Conservation (phyloP, 53 echinoderm and acorn worm genomes). For the Crossaster papposus region DNA sequence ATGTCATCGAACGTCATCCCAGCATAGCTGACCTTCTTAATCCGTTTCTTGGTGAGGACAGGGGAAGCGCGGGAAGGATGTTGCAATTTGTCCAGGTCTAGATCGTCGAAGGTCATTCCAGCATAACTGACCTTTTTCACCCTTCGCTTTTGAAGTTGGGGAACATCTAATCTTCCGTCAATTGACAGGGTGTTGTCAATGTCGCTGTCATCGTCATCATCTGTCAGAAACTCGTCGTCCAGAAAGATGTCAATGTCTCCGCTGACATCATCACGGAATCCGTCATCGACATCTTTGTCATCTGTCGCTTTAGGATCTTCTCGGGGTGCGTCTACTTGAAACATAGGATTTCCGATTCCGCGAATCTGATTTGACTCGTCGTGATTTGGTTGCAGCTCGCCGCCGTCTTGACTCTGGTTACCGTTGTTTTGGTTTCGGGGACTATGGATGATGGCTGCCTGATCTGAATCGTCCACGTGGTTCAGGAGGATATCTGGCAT, state of each 20-base stretch:
- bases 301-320: not conserved
- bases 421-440: not conserved
- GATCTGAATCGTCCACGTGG: constrained; percentile 4
- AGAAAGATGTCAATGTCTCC: constrained; percentile 22
- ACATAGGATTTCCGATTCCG: not conserved
- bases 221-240: constrained; percentile 30
- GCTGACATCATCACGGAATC: not conserved
- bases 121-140: constrained; percentile 52
- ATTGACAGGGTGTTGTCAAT: constrained; percentile 1
- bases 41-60: not conserved
- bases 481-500: constrained; percentile 49
- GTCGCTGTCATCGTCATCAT: constrained; percentile 12
- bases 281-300: too few relatives aligned
- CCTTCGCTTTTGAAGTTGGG: constrained; percentile 7
- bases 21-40: constrained; percentile 43
- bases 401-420: not conserved
- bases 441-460: not conserved
- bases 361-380: not conserved
- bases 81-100: constrained; percentile 22
- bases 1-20: constrained; percentile 58
- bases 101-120: constrained; percentile 51
- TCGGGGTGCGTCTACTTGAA: not conserved
- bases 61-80: not conserved
- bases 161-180: constrained; percentile 9
- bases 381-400: not conserved